Evolutionary conservation across 2,797 vertebrate species (phyloP).

Genomic region (Pseudochirops corinnae): DNA sequence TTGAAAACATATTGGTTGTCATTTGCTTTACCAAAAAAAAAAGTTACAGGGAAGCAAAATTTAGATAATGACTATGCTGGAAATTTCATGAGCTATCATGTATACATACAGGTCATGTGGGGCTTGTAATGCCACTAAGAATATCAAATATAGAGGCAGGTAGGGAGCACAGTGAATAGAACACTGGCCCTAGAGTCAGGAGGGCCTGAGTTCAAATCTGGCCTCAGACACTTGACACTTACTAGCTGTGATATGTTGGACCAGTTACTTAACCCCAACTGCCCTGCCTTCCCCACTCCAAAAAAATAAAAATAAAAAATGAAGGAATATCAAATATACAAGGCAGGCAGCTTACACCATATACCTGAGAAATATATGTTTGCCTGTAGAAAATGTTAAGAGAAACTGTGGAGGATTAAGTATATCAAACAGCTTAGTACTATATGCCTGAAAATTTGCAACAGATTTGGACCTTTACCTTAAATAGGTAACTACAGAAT

Average conservation of each 20-base stretch:
- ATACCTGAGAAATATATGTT: neutral
- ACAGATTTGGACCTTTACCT: neutral
- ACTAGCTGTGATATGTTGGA: too few relatives aligned
- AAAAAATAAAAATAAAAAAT: too few relatives aligned
- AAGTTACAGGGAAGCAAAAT: conserved; percentile 30
- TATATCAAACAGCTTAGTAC: neutral
- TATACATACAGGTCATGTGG: fast-evolving
- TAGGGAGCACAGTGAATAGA: neutral
- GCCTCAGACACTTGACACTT: too few relatives aligned
- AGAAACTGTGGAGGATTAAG: neutral
- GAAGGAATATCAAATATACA: neutral
- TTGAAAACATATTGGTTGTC: conserved; percentile 9
- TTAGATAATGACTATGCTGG: conserved; percentile 8
- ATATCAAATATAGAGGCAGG: neutral
- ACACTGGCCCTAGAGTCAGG: too few relatives aligned
- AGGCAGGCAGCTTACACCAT: neutral
- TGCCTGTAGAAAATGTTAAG: neutral
- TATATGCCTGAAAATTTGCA: neutral
- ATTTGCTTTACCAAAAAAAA: conserved; percentile 37
- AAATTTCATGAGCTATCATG: conserved; percentile 4
- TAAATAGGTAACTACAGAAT: neutral
- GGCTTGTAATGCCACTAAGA: neutral
- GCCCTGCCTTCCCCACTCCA: too few relatives aligned
- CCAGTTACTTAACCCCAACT: too few relatives aligned
- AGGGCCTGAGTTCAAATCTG: too few relatives aligned